Evolutionary conservation across 1,140 invertebrate genomes (phyloP).

Genomic region (Trinorchestia longiramus): DNA sequence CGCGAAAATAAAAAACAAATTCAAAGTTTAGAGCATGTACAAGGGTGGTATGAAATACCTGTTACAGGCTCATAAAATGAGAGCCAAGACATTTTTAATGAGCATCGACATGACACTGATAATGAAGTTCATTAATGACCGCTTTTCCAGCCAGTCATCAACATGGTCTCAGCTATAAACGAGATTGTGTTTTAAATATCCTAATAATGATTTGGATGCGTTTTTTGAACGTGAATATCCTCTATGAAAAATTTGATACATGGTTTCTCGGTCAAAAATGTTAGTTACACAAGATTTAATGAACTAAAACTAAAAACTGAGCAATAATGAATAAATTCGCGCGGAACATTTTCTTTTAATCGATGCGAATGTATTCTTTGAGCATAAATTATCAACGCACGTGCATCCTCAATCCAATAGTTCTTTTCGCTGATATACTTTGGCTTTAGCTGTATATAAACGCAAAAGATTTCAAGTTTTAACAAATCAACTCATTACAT

Average conservation of each 20-base stretch:
- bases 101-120: not conserved
- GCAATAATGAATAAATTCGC: not conserved
- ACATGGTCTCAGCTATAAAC: not conserved
- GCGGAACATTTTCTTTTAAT: not conserved
- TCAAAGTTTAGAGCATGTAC: not conserved
- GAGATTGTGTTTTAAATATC: not conserved
- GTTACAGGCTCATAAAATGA: not conserved
- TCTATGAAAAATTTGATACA: not conserved
- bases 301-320: not conserved
- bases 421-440: no score
- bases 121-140: conserved; percentile 18
- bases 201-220: not conserved
- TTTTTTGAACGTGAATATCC: not conserved
- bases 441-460: no score
- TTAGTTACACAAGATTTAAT: not conserved
- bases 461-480: no score
- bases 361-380: not conserved
- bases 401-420: no score
- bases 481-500: no score
- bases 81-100: conserved; percentile 35
- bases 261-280: not conserved
- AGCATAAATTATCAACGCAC: not conserved
- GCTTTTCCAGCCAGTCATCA: not conserved
- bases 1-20: not conserved
- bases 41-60: not conserved